Base-by-base conservation (phyloP, 2,797 vertebrate species). In the Enteromius fasciolatus region DNA sequence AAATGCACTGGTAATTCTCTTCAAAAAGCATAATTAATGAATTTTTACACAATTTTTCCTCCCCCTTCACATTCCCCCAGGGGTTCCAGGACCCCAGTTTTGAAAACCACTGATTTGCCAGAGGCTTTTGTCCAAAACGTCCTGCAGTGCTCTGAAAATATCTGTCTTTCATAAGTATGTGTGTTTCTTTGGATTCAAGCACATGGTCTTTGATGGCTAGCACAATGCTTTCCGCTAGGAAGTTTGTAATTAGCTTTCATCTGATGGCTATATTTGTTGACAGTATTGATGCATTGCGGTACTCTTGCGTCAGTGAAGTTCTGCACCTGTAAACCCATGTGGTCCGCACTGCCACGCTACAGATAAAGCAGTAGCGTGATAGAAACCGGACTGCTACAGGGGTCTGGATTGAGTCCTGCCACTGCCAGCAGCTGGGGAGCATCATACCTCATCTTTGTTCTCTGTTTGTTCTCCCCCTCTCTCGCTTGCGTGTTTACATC, bases 221-320 rank as follows among this genome's bases (percentile, higher is more conserved):
- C 39, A 63, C 36, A 61, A 61, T 76, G 23, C 23, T 75, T 75
- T 46, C 39, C 10, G 0, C 23, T 31, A 28, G 74, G 10, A 28
- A 44, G 39, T 20, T 28, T 76, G 54, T 31, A 63, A 41, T 41
- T 25, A 76, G 25, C 39, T 46, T 76, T 14, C 25, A 14, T 76
- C 75, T 76, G 54, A 72, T n/a, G 20, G 41, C 41, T 59, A 54
- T 82, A 72, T 46, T 36, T 10, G 81, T 64, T 41, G 68, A 75
- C 52, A 68, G 61, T 59, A 18, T 52, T 15, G 76, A 68, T 46
- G 74, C 28, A 79, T 87, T 87, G 81, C 84, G 15, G 25, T 25
- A 25, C 48, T 70, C 54, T 87, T 85, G 84, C 86, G 52, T 87
- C 84, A 87, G 81, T 76, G 4, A 33, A 36, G 73, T 61, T 74